These are phyloP conservation scores for Apotomis betuletana DNA, from an alignment of 2,888 invertebrate genomes.

Conservation along the genomic window DNA sequence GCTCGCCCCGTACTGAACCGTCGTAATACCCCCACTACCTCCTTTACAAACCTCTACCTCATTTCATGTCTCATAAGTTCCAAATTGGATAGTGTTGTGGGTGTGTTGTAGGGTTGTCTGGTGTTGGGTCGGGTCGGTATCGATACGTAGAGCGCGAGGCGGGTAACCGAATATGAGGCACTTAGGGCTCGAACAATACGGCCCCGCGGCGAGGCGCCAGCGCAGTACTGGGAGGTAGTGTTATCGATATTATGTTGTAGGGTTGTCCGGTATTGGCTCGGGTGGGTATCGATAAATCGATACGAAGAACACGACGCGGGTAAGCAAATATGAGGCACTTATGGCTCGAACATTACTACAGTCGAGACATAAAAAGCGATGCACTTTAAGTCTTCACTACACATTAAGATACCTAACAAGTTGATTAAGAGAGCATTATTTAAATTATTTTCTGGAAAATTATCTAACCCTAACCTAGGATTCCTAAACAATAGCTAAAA, in stretches of 20 bases:
- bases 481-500: too few relatives aligned
- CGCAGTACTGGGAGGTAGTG: constrained; percentile 54
- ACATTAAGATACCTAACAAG: too few relatives aligned
- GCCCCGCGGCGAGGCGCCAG: constrained; percentile 79
- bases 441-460: too few relatives aligned
- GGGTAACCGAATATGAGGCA: constrained; percentile 82
- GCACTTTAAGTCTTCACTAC: too few relatives aligned
- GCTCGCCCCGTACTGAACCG: constrained; percentile 45
- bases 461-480: too few relatives aligned
- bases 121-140: constrained; percentile 54
- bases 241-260: constrained; percentile 47
- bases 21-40: constrained; percentile 46
- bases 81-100: constrained; percentile 41
- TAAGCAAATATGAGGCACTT: constrained; percentile 82
- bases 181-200: constrained; percentile 77
- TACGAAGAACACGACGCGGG: constrained; percentile 74
- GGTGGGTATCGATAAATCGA: constrained; percentile 60
- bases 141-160: constrained; percentile 74
- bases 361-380: too few relatives aligned
- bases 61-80: constrained; percentile 43
- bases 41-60: constrained; percentile 48
- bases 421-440: too few relatives aligned
- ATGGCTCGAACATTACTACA: constrained; percentile 71
- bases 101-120: constrained; percentile 56
- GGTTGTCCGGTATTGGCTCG: constrained; percentile 51